phyloP scores from a whole-genome alignment of 1,140 invertebrate species.

The Anoplophora glabripennis region DNA sequence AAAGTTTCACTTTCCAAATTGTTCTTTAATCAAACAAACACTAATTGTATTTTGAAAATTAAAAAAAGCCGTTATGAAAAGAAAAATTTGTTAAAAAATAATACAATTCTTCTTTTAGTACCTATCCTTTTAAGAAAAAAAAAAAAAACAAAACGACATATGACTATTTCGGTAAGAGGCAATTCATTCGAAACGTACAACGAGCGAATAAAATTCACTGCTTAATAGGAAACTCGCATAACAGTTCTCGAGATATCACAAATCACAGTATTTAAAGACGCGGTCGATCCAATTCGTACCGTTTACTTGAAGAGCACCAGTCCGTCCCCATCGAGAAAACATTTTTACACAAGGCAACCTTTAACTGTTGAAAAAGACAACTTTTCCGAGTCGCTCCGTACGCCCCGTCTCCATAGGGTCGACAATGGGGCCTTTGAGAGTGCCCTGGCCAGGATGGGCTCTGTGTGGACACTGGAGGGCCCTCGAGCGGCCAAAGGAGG shows the following conservation, averaged over 20 bases:
- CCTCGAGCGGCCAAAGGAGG: slow-evolving; percentile 20
- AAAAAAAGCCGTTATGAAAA: too few relatives aligned
- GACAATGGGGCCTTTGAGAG: slow-evolving; percentile 1
- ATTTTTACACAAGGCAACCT: slow-evolving; percentile 17
- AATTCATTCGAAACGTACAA: too few relatives aligned
- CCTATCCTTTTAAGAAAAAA: too few relatives aligned
- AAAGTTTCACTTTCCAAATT: too few relatives aligned
- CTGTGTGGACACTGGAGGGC: slow-evolving; percentile 21
- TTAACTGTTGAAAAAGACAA: slow-evolving; percentile 27
- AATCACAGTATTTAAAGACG: neutral
- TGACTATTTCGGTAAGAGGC: too few relatives aligned
- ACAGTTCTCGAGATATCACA: neutral
- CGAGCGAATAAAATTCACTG: too few relatives aligned
- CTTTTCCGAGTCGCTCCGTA: slow-evolving; percentile 10
- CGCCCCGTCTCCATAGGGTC: slow-evolving; percentile 2
- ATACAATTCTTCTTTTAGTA: too few relatives aligned
- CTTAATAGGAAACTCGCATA: too few relatives aligned
- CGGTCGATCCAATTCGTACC: neutral
- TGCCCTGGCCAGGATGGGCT: slow-evolving; percentile 13
- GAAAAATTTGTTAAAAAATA: too few relatives aligned
- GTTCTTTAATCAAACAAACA: too few relatives aligned
- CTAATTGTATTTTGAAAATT: too few relatives aligned
- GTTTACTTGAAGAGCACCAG: neutral
- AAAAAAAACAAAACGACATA: too few relatives aligned
- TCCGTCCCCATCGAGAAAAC: neutral